Percentiles rank a stretch among this genome's conserved stretches.
Evolutionary conservation across 2,113 vertebrate species (phyloP).

Genomic region (Brachypodius melanocephalos): DNA sequence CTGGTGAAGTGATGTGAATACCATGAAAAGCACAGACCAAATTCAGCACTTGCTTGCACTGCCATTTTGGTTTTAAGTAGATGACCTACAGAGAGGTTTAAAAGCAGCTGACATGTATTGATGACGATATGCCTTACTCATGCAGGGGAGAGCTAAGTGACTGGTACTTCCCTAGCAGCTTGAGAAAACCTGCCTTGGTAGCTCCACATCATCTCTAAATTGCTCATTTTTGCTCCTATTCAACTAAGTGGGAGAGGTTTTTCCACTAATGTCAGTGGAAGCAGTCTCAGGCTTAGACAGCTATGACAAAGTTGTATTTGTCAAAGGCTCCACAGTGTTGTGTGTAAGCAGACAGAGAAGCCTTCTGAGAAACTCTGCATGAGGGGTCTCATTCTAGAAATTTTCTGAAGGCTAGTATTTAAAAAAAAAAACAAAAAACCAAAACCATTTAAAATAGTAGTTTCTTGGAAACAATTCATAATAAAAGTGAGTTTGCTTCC

Average conservation of each 20-base stretch:
- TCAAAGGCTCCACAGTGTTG: not conserved
- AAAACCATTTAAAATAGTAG: not conserved
- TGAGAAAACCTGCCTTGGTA: not conserved
- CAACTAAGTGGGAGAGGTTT: not conserved
- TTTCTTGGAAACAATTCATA: not conserved
- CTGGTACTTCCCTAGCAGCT: not conserved
- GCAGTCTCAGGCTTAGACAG: not conserved
- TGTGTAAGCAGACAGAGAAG: not conserved
- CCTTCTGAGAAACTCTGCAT: not conserved
- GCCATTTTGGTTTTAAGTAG: not conserved
- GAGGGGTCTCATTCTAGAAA: not conserved
- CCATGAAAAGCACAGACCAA: not conserved
- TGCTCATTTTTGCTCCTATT: not conserved
- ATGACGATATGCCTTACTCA: not conserved
- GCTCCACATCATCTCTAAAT: not conserved
- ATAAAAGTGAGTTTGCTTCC: not conserved
- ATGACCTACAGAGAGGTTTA: not conserved
- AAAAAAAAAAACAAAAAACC: not conserved
- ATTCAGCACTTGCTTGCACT: not conserved
- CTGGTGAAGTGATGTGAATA: not conserved
- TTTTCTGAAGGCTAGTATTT: not conserved
- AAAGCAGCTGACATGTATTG: not conserved
- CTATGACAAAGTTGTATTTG: not conserved
- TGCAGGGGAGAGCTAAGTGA: not conserved
- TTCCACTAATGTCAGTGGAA: not conserved